phyloP scores from a whole-genome alignment of 2,888 invertebrate species.

The Scrobipalpa costella region DNA sequence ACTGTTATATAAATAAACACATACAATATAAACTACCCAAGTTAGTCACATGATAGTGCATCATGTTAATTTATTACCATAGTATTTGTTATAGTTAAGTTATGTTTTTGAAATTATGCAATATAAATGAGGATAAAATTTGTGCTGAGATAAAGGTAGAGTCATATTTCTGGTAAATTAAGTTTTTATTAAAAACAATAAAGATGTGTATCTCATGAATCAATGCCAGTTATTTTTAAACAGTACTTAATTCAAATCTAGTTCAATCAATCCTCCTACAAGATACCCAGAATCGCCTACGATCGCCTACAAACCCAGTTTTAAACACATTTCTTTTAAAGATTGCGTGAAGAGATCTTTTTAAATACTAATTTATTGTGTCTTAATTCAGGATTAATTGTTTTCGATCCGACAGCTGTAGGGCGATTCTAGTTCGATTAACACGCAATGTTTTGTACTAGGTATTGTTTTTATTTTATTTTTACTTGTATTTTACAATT shows the following conservation, averaged over 20 bases:
- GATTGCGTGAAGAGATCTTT: slow-evolving; percentile 34
- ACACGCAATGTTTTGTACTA: slow-evolving; percentile 32
- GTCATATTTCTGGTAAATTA: not conserved
- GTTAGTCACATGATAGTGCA: too few relatives aligned
- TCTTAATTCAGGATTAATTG: slow-evolving; percentile 38
- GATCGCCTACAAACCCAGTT: slow-evolving; percentile 20
- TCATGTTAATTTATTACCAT: too few relatives aligned
- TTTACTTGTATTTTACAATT: too few relatives aligned
- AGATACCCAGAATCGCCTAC: slow-evolving; percentile 8
- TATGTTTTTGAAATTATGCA: too few relatives aligned
- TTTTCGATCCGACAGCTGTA: slow-evolving; percentile 34
- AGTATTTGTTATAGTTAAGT: too few relatives aligned
- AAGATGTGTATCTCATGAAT: not conserved
- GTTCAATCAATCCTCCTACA: slow-evolving; percentile 9
- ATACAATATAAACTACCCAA: too few relatives aligned
- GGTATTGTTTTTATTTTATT: not conserved
- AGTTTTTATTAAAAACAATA: not conserved
- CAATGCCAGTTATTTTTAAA: not conserved
- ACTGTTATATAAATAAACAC: too few relatives aligned
- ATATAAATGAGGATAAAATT: too few relatives aligned
- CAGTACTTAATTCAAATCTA: not conserved
- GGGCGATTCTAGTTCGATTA: slow-evolving; percentile 29
- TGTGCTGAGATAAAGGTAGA: too few relatives aligned
- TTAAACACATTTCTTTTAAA: slow-evolving; percentile 17
- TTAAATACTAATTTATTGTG: slow-evolving; percentile 38